Base-by-base conservation (phyloP, 2,113 vertebrate species). In the Anguilla rostrata region DNA sequence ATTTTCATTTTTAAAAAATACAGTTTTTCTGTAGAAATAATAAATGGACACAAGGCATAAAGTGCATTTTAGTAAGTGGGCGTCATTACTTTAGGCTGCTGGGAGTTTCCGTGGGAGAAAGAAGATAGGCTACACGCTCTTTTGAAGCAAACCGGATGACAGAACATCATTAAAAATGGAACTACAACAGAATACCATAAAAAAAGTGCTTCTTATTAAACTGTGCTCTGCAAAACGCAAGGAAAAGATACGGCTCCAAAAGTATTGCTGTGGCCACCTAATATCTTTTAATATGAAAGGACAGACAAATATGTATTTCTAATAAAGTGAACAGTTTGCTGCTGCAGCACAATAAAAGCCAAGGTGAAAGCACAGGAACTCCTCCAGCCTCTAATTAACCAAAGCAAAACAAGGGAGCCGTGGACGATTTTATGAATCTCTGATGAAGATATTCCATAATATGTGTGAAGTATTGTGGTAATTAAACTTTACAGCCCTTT, bases 401-500 rank as follows among this genome's bases (percentile, higher is more conserved):
- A 71, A 81, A 60, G 26, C 34, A 80, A 63, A 79, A 87, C 20
- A 22, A 71, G 71, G 40, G 66, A 18, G 34, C 79, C 83, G 79
- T 81, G 78, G 41, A 87, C 85, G 85, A 85, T 75, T 34, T 83
- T 29, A 84, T 83, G 63, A 82, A 80, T 41, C 80, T 46, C 87
- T 82, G 87, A 41, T 49, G 78, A 83, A 90, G 86, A 84, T 1
- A 56, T 40, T 78, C 53, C 83, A 83, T 84, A 86, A 91, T 88
- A 91, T 81, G 82, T 63, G 81, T 94, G 94, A 95, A 93, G 90
- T 92, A 95, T 94, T 93, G 90, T 86, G 90, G 90, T 94, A 94
- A 96, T 95, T 94, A 95, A 94, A 91, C 88, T 91, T 92, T 90
- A 92, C 91, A 91, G 91, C 92, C 86, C 92, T 88, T 92, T 91